Base-by-base conservation (phyloP, 1,140 invertebrate genomes). In the Condylostylus longicornis region DNA sequence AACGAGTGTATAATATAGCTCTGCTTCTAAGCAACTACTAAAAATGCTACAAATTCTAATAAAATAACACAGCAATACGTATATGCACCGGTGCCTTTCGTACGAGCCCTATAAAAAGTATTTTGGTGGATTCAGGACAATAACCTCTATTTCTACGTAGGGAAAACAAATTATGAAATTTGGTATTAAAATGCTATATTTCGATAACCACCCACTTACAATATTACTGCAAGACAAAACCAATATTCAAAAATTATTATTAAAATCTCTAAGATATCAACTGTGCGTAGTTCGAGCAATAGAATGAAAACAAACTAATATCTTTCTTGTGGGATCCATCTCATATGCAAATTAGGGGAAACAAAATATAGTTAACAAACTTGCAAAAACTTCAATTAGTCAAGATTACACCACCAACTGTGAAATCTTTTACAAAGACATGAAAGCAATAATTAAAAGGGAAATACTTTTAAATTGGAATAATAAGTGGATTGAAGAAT, bases 81-180 rank as follows among this genome's bases (percentile, higher is more conserved):
- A 18, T 42, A 12, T 12, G 19, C 17, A 37, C 25, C 4, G 40
- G 40, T 22, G 35, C 37, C 2, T 42, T 41, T 25, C 27, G 17
- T 22, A 42, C 31, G 1, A 35, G 25, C 15, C 35, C 38, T 17
- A 40, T 35, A 4, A 19, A 21, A 12, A 38, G 37, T 29, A 19
- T 42, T 14, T 13, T 42, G 6, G 35, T 38, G 13, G 43, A 42
- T 37, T 22, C 40, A 17, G 29, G 27, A 15, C 31, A 37, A 37
- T 17, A 15, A n/a, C n/a, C n/a, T n/a, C n/a, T n/a, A 31, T 9
- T 18, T 17, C n/a, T 14, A 14, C 17, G 13, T 17, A 14, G 17
- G 4, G 12, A 14, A 14, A 31, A 9, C 8, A 31, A 31, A 17
- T 14, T 15, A 31, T 17, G 4, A n/a, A n/a, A n/a, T n/a, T n/a